phyloP scores from a whole-genome alignment of 1,140 invertebrate genomes.

The Paraescarpia echinospica region DNA sequence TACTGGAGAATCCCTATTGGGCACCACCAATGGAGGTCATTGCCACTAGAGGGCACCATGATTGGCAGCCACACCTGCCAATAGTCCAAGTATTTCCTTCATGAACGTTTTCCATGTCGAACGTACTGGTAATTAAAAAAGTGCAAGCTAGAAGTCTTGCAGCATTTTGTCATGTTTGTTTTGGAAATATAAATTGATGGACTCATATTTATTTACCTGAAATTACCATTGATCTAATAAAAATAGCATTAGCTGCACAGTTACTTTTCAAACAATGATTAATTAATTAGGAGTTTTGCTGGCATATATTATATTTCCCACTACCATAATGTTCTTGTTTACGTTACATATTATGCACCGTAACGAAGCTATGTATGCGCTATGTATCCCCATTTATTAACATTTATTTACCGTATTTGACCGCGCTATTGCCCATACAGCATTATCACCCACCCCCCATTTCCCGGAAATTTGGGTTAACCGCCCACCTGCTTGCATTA shows the following conservation, averaged over 20 bases:
- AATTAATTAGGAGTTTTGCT: no score
- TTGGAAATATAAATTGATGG: neutral
- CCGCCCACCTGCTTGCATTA: no score
- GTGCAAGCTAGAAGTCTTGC: neutral
- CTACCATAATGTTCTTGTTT: neutral
- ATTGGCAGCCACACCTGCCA: neutral
- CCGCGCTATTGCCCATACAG: no score
- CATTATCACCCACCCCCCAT: no score
- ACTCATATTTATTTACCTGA: neutral
- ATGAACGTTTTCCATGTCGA: neutral
- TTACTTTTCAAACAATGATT: neutral
- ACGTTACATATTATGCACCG: neutral
- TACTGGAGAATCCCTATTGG: no score
- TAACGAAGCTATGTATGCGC: no score
- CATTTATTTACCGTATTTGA: no score
- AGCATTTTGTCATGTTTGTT: neutral
- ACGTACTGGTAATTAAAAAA: neutral
- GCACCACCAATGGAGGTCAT: neutral
- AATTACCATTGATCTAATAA: neutral
- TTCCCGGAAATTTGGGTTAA: no score
- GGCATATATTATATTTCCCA: no score
- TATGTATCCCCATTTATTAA: no score
- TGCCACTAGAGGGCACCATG: neutral
- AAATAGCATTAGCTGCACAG: neutral
- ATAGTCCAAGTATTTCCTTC: neutral